These are phyloP conservation scores for Chaetogeoica ovagalla DNA, from an alignment of 2,888 invertebrate genomes.

Conservation along the genomic window DNA sequence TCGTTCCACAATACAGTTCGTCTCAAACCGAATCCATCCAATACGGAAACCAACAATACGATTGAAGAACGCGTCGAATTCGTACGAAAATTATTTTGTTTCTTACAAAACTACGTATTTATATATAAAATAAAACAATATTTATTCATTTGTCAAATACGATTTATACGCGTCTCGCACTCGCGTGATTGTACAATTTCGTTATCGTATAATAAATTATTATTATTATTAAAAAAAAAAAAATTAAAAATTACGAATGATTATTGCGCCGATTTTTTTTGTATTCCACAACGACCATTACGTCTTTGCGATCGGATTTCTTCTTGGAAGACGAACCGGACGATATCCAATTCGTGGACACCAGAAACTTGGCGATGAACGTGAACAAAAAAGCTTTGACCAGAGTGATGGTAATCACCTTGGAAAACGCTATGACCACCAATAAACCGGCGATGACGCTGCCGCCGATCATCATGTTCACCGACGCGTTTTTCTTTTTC, in stretches of 20 bases:
- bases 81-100: neutral
- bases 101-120: no score
- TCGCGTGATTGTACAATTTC: no score
- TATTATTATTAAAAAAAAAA: no score
- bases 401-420: neutral
- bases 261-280: neutral
- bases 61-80: conserved; percentile 12
- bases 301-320: neutral
- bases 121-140: no score
- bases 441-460: conserved; percentile 29
- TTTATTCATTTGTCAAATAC: no score
- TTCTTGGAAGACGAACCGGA: neutral
- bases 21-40: conserved; percentile 27
- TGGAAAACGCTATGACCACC: neutral
- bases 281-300: neutral
- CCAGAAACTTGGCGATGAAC: conserved; percentile 35
- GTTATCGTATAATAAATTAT: no score
- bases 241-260: no score
- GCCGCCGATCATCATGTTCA: conserved; percentile 29
- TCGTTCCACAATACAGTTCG: neutral
- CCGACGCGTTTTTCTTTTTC: conserved; percentile 24
- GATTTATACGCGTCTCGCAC: no score
- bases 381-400: conserved; percentile 39
- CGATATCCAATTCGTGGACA: conserved; percentile 9
- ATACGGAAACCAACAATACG: conserved; percentile 35